phyloP scores from a whole-genome alignment of 2,888 invertebrate species.

The Seira ritae region DNA sequence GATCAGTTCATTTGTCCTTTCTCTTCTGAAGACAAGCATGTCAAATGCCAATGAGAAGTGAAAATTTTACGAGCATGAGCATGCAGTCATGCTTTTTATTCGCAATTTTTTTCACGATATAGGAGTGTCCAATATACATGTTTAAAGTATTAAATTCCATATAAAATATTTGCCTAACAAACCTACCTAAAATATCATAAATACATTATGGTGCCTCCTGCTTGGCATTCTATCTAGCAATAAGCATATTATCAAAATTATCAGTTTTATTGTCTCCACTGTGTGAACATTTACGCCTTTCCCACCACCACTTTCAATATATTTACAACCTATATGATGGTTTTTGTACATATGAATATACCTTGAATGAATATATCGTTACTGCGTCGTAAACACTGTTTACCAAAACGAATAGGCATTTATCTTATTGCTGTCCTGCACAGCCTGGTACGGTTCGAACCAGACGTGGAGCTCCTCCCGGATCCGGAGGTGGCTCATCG shows the following conservation, averaged over 20 bases:
- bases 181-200: too few relatives aligned
- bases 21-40: background rate
- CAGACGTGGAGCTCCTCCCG: constrained; percentile 54
- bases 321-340: background rate
- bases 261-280: background rate
- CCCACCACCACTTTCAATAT: background rate
- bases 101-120: background rate
- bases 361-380: background rate
- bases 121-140: too few relatives aligned
- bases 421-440: constrained; percentile 52
- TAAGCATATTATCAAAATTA: background rate
- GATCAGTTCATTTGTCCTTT: background rate
- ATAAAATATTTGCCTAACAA: too few relatives aligned
- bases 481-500: constrained; percentile 63
- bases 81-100: background rate
- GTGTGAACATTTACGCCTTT: background rate
- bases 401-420: too few relatives aligned
- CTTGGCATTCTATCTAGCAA: too few relatives aligned
- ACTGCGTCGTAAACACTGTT: too few relatives aligned
- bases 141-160: background rate
- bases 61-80: background rate
- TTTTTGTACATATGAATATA: background rate
- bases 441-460: constrained; percentile 60
- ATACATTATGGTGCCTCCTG: too few relatives aligned
- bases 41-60: background rate